These are phyloP conservation scores for Eremobia ochroleuca DNA, from an alignment of 2,888 invertebrate species.

Conservation along the genomic window DNA sequence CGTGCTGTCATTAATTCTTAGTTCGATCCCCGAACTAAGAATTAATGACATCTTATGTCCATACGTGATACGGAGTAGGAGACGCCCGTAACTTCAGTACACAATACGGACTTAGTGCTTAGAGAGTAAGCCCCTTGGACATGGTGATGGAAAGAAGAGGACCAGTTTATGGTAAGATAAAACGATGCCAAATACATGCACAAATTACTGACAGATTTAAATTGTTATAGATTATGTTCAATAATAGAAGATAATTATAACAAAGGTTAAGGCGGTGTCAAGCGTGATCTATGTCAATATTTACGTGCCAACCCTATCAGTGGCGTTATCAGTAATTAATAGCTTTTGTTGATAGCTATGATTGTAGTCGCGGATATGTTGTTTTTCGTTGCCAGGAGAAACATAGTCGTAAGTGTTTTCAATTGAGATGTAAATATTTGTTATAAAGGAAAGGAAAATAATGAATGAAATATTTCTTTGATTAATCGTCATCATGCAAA, in stretches of 20 bases:
- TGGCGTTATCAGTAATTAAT: slow-evolving; percentile 71
- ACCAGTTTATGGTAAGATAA: background rate
- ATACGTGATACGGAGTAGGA: background rate
- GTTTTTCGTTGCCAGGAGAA: slow-evolving; percentile 74
- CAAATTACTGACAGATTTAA: slow-evolving; percentile 49
- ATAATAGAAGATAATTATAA: slow-evolving; percentile 83
- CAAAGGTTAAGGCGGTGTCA: slow-evolving; percentile 88
- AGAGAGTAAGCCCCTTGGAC: no score
- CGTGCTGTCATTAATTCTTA: background rate
- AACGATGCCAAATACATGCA: slow-evolving; percentile 21
- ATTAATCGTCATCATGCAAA: background rate
- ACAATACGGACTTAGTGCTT: background rate
- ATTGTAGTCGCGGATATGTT: slow-evolving; percentile 78
- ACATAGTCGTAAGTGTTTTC: slow-evolving; percentile 65
- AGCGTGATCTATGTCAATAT: slow-evolving; percentile 87
- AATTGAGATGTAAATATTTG: slow-evolving; percentile 31
- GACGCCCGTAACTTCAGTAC: background rate
- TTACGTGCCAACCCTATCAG: slow-evolving; percentile 77
- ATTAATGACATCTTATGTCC: no score
- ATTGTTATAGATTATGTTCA: slow-evolving; percentile 75
- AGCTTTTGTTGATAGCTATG: slow-evolving; percentile 75
- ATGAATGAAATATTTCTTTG: slow-evolving; percentile 30
- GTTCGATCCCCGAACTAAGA: background rate
- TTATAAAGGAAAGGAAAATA: slow-evolving; percentile 30
- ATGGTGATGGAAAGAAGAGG: background rate